Conservation (phyloP, 2,888 invertebrate species). For the Troglohyphantes excavatus region DNA sequence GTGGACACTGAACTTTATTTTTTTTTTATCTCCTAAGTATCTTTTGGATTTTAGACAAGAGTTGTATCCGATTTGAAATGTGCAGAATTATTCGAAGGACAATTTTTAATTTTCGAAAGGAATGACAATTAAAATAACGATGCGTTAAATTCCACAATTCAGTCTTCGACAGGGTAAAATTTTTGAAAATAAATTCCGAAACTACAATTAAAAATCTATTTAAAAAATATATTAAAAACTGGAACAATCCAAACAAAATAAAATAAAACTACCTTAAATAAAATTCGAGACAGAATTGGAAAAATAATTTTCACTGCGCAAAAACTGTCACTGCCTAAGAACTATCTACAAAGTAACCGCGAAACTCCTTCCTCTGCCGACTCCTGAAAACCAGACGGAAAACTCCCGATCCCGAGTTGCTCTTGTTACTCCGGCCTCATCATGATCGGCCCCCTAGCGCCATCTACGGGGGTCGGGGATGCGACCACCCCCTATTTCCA, state of each 20-base stretch:
- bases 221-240: no score
- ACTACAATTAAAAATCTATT: no score
- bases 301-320: constrained; percentile 2
- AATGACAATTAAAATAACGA: no score
- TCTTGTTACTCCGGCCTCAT: constrained; percentile 55
- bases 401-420: constrained; percentile 59
- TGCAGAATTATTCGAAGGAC: no score
- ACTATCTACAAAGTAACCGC: background rate
- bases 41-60: no score
- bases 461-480: constrained; percentile 33
- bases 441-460: constrained; percentile 47
- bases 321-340: background rate
- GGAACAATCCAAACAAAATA: background rate
- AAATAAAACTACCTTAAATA: background rate
- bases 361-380: constrained; percentile 24
- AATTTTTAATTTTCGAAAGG: no score
- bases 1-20: no score
- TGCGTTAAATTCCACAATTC: no score
- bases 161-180: no score
- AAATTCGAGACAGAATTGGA: background rate
- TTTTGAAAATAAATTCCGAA: no score
- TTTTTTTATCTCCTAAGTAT: no score
- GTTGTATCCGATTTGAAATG: no score
- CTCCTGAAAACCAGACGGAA: constrained; percentile 53
- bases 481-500: background rate